phyloP scores from a whole-genome alignment of 2,797 vertebrate genomes.

The Sardinella longiceps region DNA sequence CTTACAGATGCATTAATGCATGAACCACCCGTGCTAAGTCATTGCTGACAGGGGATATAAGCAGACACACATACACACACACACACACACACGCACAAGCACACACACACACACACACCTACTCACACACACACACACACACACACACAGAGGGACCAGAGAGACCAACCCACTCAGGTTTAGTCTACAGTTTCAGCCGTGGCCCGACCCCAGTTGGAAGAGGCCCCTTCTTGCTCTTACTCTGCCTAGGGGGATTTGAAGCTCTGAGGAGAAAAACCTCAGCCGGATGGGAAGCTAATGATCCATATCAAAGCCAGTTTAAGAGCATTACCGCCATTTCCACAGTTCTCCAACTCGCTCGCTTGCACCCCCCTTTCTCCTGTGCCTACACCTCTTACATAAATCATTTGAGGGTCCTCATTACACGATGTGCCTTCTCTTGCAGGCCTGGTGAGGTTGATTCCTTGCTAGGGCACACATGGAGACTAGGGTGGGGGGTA shows the following conservation, averaged over 20 bases:
- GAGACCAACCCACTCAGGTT: background rate
- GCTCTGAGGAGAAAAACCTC: slow-evolving; percentile 9
- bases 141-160: background rate
- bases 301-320: slow-evolving; percentile 32
- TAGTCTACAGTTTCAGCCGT: background rate
- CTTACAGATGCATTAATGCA: background rate
- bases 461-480: background rate
- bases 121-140: slow-evolving; percentile 1
- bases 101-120: slow-evolving; percentile 2
- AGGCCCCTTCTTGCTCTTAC: background rate
- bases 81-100: slow-evolving; percentile 1
- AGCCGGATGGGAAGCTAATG: slow-evolving; percentile 15
- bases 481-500: background rate
- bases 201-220: slow-evolving; percentile 15
- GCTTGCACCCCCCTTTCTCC: background rate
- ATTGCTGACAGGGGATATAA: slow-evolving; percentile 8
- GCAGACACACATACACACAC: background rate
- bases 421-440: background rate
- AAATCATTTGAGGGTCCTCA: slow-evolving; percentile 16
- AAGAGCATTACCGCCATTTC: slow-evolving; percentile 30
- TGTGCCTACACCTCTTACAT: background rate
- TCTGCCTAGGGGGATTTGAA: slow-evolving; percentile 10
- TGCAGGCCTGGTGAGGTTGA: background rate
- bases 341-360: background rate
- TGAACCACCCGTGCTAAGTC: slow-evolving; percentile 18